A percentile compares a stretch with the other conserved stretches of the same genome.
Conservation (phyloP, 2,113 vertebrate species). For the Saccopteryx leptura region DNA sequence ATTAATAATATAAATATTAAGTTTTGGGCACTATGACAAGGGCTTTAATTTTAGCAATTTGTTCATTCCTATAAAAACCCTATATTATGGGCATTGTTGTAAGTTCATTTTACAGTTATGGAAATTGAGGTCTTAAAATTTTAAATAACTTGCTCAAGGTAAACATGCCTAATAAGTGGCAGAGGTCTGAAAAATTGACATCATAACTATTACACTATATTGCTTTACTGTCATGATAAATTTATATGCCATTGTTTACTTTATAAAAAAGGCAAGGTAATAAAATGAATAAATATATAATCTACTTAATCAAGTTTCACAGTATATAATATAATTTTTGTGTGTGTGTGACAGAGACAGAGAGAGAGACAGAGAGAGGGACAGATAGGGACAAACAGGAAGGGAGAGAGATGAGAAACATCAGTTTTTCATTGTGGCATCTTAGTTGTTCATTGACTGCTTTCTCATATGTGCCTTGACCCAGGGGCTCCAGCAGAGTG, state of each 20-base stretch:
- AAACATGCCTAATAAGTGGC: slow-evolving; percentile 36
- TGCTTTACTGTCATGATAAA: background rate
- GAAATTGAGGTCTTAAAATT: slow-evolving; percentile 13
- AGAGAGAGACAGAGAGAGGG: no score
- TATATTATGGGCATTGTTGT: background rate
- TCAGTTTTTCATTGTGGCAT: no score
- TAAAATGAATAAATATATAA: slow-evolving; percentile 65
- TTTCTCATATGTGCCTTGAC: no score
- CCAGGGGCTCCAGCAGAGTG: no score
- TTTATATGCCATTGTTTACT: slow-evolving; percentile 53
- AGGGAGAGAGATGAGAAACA: no score
- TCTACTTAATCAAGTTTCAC: slow-evolving; percentile 10
- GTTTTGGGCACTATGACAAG: background rate
- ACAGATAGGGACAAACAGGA: no score
- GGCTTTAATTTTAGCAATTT: slow-evolving; percentile 3
- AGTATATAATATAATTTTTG: slow-evolving; percentile 53
- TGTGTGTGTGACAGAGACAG: no score
- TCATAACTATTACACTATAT: background rate
- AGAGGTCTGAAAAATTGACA: slow-evolving; percentile 38
- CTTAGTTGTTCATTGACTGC: no score
- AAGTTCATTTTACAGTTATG: slow-evolving; percentile 8
- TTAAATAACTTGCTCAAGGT: slow-evolving; percentile 7
- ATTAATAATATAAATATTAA: background rate
- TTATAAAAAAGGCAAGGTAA: background rate
- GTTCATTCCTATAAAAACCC: background rate